Percentiles rank a stretch among this genome's conserved stretches.
These are phyloP conservation scores for Actinostola sp. DNA, from an alignment of 92 coral and sea anemone genomes.

Conservation along the genomic window DNA sequence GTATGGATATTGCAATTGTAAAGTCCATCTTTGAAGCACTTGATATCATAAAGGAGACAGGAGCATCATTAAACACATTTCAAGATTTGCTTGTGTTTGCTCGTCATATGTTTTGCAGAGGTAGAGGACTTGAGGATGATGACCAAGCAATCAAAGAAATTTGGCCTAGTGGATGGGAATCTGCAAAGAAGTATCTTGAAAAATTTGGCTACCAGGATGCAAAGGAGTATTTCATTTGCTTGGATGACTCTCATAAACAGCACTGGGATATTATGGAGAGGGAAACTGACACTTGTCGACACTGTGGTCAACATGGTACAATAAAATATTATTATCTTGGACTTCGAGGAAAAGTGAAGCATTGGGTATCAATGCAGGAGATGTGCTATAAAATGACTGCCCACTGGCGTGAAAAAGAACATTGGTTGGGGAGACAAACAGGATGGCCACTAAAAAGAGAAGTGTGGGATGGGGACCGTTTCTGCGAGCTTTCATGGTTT, in stretches of 20 bases:
- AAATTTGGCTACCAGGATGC: conserved; percentile 62
- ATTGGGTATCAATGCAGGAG: conserved; percentile 45
- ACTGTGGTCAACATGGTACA: conserved; percentile 52
- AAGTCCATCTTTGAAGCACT: conserved; percentile 50
- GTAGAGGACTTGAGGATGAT: conserved; percentile 49
- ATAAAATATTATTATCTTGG: conserved; percentile 65
- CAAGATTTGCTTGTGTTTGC: conserved; percentile 66
- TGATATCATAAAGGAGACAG: conserved; percentile 43
- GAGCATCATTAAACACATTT: conserved; percentile 49
- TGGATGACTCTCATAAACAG: conserved; percentile 45
- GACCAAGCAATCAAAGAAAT: conserved; percentile 39
- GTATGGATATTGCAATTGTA: conserved; percentile 44
- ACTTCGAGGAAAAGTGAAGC: conserved; percentile 59
- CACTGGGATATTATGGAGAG: conserved; percentile 70
- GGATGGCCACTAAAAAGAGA: conserved; percentile 34
- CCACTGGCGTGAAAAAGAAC: conserved; percentile 71
- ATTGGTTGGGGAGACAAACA: conserved; percentile 56
- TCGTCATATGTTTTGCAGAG: conserved; percentile 65
- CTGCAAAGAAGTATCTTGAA: conserved; percentile 40
- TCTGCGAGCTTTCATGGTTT: conserved; percentile 62
- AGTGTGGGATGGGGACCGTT: conserved; percentile 62
- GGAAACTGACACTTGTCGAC: conserved; percentile 48
- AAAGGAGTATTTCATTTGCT: conserved; percentile 58
- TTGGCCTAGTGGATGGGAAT: conserved; percentile 65
- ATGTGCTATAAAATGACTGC: conserved; percentile 70